These are phyloP conservation scores for Hormiphora californensis DNA, from an alignment of 37 sponge, comb jelly and placozoan species.

Conservation along the genomic window DNA sequence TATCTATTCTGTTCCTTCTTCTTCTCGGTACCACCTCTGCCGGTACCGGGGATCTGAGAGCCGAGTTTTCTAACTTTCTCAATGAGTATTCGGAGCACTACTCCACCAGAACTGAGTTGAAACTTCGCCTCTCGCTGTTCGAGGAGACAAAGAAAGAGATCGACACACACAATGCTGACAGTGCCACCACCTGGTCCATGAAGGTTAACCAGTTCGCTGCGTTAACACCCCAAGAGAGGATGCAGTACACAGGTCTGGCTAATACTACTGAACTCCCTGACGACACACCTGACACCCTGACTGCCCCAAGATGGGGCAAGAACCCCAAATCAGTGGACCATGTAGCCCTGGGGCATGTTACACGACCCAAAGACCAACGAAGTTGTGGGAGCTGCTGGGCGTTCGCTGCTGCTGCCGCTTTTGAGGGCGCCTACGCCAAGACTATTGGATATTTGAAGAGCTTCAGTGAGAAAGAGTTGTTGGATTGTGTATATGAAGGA, in stretches of 20 bases:
- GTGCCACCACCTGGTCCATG: background rate
- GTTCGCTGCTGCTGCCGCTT: no score
- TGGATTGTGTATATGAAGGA: background rate
- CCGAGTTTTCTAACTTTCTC: no score
- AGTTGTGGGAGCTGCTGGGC: background rate
- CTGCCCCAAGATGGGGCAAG: no score
- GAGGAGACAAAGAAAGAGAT: background rate
- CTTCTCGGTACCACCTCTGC: no score
- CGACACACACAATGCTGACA: background rate
- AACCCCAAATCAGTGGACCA: no score
- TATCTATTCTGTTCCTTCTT: no score
- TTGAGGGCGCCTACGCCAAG: background rate
- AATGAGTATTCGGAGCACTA: no score
- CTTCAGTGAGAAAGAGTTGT: background rate
- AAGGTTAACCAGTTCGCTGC: background rate
- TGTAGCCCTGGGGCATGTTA: background rate
- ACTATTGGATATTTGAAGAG: background rate
- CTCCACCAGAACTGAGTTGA: background rate
- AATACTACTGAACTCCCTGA: no score
- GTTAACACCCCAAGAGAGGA: no score
- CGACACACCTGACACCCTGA: no score
- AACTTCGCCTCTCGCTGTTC: background rate
- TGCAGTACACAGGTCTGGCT: no score
- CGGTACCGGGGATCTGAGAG: no score
- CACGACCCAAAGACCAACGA: background rate